A percentile compares a stretch with the other conserved stretches of the same genome.
These are phyloP conservation scores for Sminthurinus aureus DNA, from an alignment of 2,888 invertebrate genomes.

Conservation along the genomic window DNA sequence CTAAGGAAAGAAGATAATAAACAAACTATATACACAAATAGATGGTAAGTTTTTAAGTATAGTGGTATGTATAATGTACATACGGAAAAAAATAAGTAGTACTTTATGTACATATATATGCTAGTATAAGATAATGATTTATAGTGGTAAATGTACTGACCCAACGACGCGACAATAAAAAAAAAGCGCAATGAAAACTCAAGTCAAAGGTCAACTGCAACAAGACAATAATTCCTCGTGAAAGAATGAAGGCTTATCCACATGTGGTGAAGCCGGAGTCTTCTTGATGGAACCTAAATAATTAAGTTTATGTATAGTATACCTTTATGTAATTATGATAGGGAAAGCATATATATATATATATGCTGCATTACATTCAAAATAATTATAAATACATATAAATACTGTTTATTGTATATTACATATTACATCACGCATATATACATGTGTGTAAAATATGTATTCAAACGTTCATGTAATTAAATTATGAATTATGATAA, in stretches of 20 bases:
- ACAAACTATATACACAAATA: neutral
- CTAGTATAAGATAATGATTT: neutral
- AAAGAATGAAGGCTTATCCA: conserved; percentile 12
- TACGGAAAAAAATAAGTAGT: neutral
- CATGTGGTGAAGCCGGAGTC: conserved; percentile 28
- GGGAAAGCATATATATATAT: neutral
- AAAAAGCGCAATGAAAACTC: conserved; percentile 18
- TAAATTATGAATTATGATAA: too few species aligned
- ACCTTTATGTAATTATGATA: neutral
- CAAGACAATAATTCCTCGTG: conserved; percentile 44
- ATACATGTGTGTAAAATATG: neutral
- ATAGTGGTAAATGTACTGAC: conserved; percentile 28
- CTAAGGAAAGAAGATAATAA: conserved; percentile 2
- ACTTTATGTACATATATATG: neutral
- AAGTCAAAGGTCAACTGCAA: conserved; percentile 43
- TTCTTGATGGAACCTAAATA: conserved; percentile 41
- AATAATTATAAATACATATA: neutral
- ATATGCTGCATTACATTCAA: too few species aligned
- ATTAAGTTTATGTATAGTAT: conserved; percentile 23
- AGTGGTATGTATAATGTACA: neutral
- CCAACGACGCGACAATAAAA: conserved; percentile 39
- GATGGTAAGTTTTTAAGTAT: neutral
- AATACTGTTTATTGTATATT: neutral
- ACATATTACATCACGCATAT: neutral
- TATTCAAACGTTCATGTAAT: neutral